Conservation (phyloP, 2,113 vertebrate genomes). For the Lathamus discolor region DNA sequence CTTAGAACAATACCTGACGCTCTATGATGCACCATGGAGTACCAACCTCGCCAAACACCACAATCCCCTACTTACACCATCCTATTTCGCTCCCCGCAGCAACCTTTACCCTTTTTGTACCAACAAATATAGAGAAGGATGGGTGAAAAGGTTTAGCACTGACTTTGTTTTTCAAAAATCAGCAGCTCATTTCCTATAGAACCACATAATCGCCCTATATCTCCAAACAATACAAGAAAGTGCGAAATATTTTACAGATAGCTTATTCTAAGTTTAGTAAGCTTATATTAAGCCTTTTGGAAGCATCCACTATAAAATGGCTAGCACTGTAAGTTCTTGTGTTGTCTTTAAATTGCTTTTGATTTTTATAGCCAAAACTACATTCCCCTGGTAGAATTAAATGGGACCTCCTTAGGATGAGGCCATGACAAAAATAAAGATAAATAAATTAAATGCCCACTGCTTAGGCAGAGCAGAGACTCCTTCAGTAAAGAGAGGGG, state of each 20-base stretch:
- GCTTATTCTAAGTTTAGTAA: background rate
- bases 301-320: background rate
- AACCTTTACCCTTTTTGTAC: background rate
- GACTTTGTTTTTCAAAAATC: background rate
- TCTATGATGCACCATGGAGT: rapidly evolving
- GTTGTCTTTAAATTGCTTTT: background rate
- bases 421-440: background rate
- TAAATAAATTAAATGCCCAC: background rate
- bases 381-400: background rate
- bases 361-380: background rate
- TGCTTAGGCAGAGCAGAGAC: background rate
- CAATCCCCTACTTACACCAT: background rate
- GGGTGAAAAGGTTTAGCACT: background rate
- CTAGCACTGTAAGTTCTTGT: background rate
- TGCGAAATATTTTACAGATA: background rate
- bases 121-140: background rate
- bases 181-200: background rate
- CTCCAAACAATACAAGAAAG: background rate
- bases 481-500: background rate
- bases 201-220: background rate
- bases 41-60: background rate
- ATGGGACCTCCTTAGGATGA: background rate
- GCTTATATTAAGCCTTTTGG: background rate
- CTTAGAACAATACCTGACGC: background rate
- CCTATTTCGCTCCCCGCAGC: background rate